Conservation (phyloP, 2,888 invertebrate genomes). For the Tetragnatha montana region DNA sequence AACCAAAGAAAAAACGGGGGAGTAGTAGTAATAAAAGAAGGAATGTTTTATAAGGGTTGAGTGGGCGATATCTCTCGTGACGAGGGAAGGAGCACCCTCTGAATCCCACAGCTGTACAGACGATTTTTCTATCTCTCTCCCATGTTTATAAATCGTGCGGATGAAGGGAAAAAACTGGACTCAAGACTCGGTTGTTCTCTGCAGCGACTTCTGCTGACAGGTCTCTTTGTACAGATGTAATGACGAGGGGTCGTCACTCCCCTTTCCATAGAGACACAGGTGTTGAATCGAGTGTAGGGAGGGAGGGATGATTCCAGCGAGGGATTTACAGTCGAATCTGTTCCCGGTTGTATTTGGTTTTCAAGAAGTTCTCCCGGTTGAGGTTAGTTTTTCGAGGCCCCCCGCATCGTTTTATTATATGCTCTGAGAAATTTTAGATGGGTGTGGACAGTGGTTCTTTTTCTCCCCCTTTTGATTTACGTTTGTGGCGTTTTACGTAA, state of each 20-base stretch:
- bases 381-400: too few species aligned
- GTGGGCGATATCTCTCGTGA: slow-evolving; percentile 60
- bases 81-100: slow-evolving; percentile 50
- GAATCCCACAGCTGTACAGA: slow-evolving; percentile 53
- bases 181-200: slow-evolving; percentile 34
- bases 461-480: too few species aligned
- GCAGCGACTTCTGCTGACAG: slow-evolving; percentile 14
- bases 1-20: slow-evolving; percentile 42
- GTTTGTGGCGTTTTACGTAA: too few species aligned
- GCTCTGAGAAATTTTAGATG: too few species aligned
- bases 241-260: slow-evolving; percentile 26
- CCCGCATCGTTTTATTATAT: too few species aligned
- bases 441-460: too few species aligned
- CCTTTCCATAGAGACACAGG: not conserved
- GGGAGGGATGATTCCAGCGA: too few species aligned
- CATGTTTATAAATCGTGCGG: slow-evolving; percentile 37
- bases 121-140: slow-evolving; percentile 15
- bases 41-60: slow-evolving; percentile 66
- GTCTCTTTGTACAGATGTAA: slow-evolving; percentile 36
- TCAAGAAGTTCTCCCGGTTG: too few species aligned
- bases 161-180: slow-evolving; percentile 10
- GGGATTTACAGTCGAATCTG: too few species aligned
- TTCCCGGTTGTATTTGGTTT: too few species aligned
- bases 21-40: not conserved
- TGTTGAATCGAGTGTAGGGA: too few species aligned